A percentile compares a stretch with the other conserved stretches of the same genome.
These are phyloP conservation scores for Criorhina ranunculi DNA, from an alignment of 2,888 invertebrate species.

Conservation along the genomic window DNA sequence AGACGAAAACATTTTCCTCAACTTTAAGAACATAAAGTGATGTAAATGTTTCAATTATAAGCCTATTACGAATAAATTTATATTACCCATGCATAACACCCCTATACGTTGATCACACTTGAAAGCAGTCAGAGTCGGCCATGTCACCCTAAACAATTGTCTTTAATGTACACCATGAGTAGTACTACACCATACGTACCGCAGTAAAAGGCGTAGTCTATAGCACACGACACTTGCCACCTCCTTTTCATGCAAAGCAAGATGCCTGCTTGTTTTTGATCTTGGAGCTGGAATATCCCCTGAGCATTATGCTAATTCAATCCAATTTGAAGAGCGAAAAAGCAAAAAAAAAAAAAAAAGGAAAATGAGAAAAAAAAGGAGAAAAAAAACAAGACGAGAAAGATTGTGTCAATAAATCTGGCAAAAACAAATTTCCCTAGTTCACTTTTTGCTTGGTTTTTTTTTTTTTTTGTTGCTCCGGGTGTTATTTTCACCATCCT, in stretches of 20 bases:
- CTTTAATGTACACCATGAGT: constrained; percentile 42
- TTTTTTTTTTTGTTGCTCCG: constrained; percentile 22
- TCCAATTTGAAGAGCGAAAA: constrained; percentile 67
- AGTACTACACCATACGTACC: constrained; percentile 31
- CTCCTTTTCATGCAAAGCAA: constrained; percentile 63
- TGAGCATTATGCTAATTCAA: constrained; percentile 77
- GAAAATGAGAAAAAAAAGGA: constrained; percentile 24
- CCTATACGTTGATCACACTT: constrained; percentile 68
- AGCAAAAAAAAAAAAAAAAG: constrained; percentile 13
- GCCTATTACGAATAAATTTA: constrained; percentile 69
- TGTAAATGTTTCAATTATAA: constrained; percentile 75
- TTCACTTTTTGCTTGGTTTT: constrained; percentile 38
- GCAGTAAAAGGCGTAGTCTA: constrained; percentile 22
- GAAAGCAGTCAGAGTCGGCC: constrained; percentile 44
- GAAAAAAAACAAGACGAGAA: constrained; percentile 41
- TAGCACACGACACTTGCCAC: constrained; percentile 52
- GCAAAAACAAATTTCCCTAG: constrained; percentile 73
- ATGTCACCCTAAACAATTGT: constrained; percentile 56
- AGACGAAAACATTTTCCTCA: constrained; percentile 13
- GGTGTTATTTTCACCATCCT: constrained; percentile 64
- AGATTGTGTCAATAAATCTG: constrained; percentile 77
- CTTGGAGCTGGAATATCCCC: constrained; percentile 65
- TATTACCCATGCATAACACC: constrained; percentile 57
- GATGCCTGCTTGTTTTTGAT: constrained; percentile 69
- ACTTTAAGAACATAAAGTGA: constrained; percentile 53